Evolutionary conservation across 2,888 invertebrate species (phyloP).

Genomic region (Melinopterus prodromus): DNA sequence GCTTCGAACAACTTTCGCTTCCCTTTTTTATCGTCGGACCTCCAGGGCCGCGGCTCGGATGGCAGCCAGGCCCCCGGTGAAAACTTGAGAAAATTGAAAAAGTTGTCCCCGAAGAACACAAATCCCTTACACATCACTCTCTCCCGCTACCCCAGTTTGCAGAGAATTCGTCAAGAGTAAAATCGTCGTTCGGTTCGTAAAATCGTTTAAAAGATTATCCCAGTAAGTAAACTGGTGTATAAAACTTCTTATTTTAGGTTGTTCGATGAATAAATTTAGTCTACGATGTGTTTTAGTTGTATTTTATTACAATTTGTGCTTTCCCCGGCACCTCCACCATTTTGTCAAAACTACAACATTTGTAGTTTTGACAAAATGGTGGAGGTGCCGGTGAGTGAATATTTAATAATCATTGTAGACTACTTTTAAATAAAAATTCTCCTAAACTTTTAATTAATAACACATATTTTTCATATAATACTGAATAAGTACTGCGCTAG

Average conservation of each 20-base stretch:
- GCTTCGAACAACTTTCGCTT: slow-evolving; percentile 17
- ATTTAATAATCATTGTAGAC: too few relatives aligned
- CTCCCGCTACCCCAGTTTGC: neutral
- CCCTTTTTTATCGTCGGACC: slow-evolving; percentile 11
- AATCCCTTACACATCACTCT: slow-evolving; percentile 24
- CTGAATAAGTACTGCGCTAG: too few relatives aligned
- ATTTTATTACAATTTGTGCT: too few relatives aligned
- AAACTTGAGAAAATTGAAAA: slow-evolving; percentile 22
- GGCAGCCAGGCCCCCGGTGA: neutral
- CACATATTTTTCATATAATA: too few relatives aligned
- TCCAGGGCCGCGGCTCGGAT: neutral
- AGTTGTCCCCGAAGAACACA: slow-evolving; percentile 20
- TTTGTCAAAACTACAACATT: too few relatives aligned
- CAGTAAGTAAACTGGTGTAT: too few relatives aligned
- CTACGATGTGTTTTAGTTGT: too few relatives aligned
- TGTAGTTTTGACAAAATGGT: too few relatives aligned
- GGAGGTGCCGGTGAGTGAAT: too few relatives aligned
- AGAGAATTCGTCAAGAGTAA: slow-evolving; percentile 7
- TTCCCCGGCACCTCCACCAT: too few relatives aligned
- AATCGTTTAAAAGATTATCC: neutral
- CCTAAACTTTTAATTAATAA: too few relatives aligned
- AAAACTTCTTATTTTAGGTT: neutral
- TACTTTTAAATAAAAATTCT: too few relatives aligned
- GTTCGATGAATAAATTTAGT: neutral
- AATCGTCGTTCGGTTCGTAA: neutral